Evolutionary conservation across 2,113 vertebrate species (phyloP).

Genomic region (Plotosus lineatus): DNA sequence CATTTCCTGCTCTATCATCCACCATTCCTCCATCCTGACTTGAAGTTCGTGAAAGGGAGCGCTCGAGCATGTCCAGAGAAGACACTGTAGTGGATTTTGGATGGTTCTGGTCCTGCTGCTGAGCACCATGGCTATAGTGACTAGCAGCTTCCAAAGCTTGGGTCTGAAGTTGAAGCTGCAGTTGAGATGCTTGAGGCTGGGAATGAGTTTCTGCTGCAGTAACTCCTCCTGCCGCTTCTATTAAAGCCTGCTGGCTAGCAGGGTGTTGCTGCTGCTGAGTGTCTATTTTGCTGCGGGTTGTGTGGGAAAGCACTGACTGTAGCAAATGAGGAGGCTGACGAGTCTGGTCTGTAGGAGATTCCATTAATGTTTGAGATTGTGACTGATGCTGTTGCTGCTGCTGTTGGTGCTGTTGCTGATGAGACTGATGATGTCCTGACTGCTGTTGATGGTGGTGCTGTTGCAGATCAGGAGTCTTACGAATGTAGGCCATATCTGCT

Average conservation of each 20-base stretch:
- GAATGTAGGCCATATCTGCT: conserved; percentile 74
- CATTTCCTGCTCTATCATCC: conserved; percentile 63
- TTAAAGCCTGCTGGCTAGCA: conserved; percentile 73
- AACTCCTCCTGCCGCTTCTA: conserved; percentile 68
- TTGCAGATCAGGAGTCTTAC: conserved; percentile 73
- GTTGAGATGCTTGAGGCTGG: conserved; percentile 79
- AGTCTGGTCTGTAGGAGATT: conserved; percentile 76
- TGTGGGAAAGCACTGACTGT: conserved; percentile 88
- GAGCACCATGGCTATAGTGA: conserved; percentile 77
- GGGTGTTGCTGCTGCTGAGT: conserved; percentile 74
- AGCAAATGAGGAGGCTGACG: conserved; percentile 79
- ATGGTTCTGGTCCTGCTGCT: conserved; percentile 71
- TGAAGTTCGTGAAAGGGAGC: conserved; percentile 74
- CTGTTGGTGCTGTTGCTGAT: conserved; percentile 69
- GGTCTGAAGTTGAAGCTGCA: conserved; percentile 81
- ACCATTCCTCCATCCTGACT: conserved; percentile 64
- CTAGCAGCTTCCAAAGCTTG: conserved; percentile 82
- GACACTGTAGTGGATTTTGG: conserved; percentile 76
- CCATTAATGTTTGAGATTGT: conserved; percentile 78
- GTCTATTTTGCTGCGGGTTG: conserved; percentile 79
- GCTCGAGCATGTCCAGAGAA: conserved; percentile 77
- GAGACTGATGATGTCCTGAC: conserved; percentile 54
- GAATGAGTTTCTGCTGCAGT: conserved; percentile 67
- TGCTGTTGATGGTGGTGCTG: conserved; percentile 68
- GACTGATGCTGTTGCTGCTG: conserved; percentile 62